Conservation (phyloP, 1,140 invertebrate genomes). For the Bombus sylvicola region DNA sequence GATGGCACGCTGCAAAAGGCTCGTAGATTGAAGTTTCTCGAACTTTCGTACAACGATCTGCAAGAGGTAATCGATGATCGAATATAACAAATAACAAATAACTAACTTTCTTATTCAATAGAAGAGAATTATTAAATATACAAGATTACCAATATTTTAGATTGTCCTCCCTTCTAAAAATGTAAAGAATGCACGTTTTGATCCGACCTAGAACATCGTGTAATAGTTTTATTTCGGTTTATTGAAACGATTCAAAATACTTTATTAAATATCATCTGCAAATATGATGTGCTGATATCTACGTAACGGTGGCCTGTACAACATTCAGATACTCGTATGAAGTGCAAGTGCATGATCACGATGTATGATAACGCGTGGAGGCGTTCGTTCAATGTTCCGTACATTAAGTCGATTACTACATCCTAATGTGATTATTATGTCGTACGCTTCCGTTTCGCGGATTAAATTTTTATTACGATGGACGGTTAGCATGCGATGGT, state of each 20-base stretch:
- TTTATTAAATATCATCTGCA: constrained; percentile 1
- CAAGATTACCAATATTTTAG: not conserved
- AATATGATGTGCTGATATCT: not conserved
- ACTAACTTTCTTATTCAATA: not conserved
- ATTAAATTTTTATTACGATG: constrained; percentile 62
- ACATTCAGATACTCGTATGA: constrained; percentile 18
- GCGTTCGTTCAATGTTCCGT: constrained; percentile 61
- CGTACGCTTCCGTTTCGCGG: constrained; percentile 65
- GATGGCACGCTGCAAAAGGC: constrained; percentile 88
- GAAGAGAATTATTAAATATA: not conserved
- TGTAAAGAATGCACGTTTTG: not conserved
- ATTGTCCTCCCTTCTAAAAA: not conserved
- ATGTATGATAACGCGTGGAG: constrained; percentile 56
- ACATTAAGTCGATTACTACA: constrained; percentile 73
- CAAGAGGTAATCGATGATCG: constrained; percentile 83
- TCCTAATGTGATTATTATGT: constrained; percentile 72
- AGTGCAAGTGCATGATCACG: constrained; percentile 49
- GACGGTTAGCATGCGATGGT: constrained; percentile 38
- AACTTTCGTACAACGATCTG: constrained; percentile 88
- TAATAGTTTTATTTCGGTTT: constrained; percentile 12
- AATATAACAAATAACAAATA: not conserved
- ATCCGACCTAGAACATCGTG: not conserved
- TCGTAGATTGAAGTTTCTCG: constrained; percentile 85
- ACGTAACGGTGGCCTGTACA: not conserved
- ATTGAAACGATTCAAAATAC: constrained; percentile 8